These are phyloP conservation scores for Oophaga sylvatica DNA, from an alignment of 2,797 vertebrate genomes.

Conservation along the genomic window DNA sequence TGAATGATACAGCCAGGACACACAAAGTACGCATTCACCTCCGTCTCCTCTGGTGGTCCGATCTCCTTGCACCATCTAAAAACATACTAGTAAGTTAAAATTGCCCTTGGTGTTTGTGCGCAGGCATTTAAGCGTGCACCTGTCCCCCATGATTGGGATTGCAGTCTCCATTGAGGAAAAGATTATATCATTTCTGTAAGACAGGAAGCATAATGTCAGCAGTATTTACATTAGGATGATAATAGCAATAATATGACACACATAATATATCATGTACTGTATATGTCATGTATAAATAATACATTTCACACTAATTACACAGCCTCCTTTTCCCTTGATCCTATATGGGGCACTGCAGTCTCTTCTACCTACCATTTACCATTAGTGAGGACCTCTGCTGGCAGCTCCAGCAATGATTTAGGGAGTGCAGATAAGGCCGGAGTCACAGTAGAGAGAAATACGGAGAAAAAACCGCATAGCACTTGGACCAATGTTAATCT, in stretches of 20 bases:
- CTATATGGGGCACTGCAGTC: too few species aligned
- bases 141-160: not conserved
- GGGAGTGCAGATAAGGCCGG: not conserved
- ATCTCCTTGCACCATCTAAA: slow-evolving; percentile 6
- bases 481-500: too few species aligned
- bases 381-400: slow-evolving; percentile 25
- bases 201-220: not conserved
- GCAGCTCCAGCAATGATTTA: slow-evolving; percentile 18
- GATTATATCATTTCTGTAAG: not conserved
- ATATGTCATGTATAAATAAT: too few species aligned
- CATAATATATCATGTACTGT: not conserved
- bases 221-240: not conserved
- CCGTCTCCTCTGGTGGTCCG: slow-evolving; percentile 16
- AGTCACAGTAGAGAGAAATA: too few species aligned
- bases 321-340: not conserved
- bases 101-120: not conserved
- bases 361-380: not conserved
- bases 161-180: not conserved
- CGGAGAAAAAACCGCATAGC: too few species aligned
- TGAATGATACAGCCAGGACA: slow-evolving; percentile 5
- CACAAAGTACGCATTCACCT: slow-evolving; percentile 11
- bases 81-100: not conserved
- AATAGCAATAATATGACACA: not conserved
- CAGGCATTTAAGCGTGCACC: slow-evolving; percentile 19
- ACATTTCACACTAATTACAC: not conserved